Base-by-base conservation (phyloP, 1,140 invertebrate species). In the Pygmarrhopalites habei region DNA sequence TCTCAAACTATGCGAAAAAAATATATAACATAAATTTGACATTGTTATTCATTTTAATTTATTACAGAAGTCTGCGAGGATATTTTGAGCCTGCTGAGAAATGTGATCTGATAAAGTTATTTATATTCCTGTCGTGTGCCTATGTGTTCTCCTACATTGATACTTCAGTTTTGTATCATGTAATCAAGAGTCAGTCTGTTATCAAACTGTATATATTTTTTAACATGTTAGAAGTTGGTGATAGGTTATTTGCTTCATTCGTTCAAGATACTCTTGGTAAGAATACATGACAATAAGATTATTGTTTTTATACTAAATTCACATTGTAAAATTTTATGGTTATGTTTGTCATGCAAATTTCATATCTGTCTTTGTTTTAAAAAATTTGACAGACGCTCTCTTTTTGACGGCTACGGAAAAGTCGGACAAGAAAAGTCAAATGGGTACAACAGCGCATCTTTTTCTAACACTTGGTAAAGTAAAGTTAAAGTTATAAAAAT, bases 161-260 rank as follows among this genome's bases (percentile, higher is more conserved):
- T 75, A 97, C 94, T 14, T 97, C 95, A 66, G 92, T 98, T 81
- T 87, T 99, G 80, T 99, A 99, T 78, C 97, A 99, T 78, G 80
- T 98, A 67, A 95, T 99, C 28, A 94, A 98, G 76, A 95, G 92
- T 72, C 97, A 99, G 75, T 95, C 94, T 58, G 91, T 98, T 52
- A 98, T 99, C 74, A 99, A 99, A 75, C 79, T 99, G 51, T 99
- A 99, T 75, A 95, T 99, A 74, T 97, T 99, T 79, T 99, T 95
- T 76, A 99, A 99, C 79, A 98, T 99, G 93, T 78, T 99, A 53
- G 97, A 99, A 81, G 79, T 96, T 43, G 92, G 90, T 21, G 95
- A 98, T 79, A 81, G 91, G 68, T 79, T 99, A 49, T 90, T 98
- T 73, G 96, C 93, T 59, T 92, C 92, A 26, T 97, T 99, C 82